Base-by-base conservation (phyloP, 2,113 vertebrate genomes). In the Marmota monax region DNA sequence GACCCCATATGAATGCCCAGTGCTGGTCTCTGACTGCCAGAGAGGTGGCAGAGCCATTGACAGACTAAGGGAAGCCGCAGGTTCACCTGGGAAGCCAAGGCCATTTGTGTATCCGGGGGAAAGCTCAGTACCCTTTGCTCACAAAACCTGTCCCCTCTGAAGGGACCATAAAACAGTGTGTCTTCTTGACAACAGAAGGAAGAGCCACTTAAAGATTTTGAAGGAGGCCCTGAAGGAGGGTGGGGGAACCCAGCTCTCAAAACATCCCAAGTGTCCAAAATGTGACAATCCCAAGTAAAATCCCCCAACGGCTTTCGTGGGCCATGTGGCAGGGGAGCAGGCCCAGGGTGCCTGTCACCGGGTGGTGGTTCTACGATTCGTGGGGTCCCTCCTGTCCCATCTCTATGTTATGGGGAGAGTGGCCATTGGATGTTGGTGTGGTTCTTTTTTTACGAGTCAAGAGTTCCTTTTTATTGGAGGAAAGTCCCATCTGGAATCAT, bases 161-260 rank as follows among this genome's bases (percentile, higher is more conserved):
- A 88, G 6, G 73, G 76, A n/a, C 79, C 61, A 6, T 51, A 39
- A 86, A 82, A 83, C 48, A 23, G 73, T 39, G 18, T 53, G 32
- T 69, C 74, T 67, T 58, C 9, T 53, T 63, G 65, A 83, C 51
- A 83, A 56, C 56, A 56, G 89, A 80, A 95, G 77, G 76, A 9
- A 84, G 32, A 65, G 69, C 48, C 78, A 45, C 42, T 88, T 87
- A 45, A 86, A 88, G 69, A 96, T 92, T 69, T 89, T 78, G 88
- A 83, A 95, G 79, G 86, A 58, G 70, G 58, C 87, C 63, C 45
- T 78, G 84, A 79, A 32, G 70, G 80, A 67, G 32, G 61, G 63
- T 48, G 45, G 37, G 27, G 48, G 6, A 77, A 84, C 80, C 72
- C 25, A 34, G 34, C 72, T 94, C 94, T 92, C 63, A 88, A 85